Base-by-base conservation (phyloP, 2,797 vertebrate genomes). In the Rhyacichthys aspro region DNA sequence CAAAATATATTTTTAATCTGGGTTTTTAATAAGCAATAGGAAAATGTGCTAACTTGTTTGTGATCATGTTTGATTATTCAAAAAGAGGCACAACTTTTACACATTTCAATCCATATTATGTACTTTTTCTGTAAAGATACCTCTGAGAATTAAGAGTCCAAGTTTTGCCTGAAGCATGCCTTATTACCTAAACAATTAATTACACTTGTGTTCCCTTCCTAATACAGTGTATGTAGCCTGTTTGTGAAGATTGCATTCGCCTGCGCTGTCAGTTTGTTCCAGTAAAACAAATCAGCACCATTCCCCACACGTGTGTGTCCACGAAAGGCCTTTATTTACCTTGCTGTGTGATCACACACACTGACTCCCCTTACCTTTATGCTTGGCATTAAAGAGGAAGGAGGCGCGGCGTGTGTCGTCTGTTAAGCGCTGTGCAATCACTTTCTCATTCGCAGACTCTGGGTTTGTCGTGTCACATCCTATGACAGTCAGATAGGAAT, bases 401-500 rank as follows among this genome's bases (percentile, higher is more conserved):
- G 88, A 79, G 84, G 81, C 41, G 59, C 71, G 60, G 84, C 77
- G 89, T 83, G 88, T 87, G 81, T 84, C 89, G 87, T 91, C 88
- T 92, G 92, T 87, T 92, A 90, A 92, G 92, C 87, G 80, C 90
- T 87, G 83, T 79, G 91, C 91, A 93, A 92, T 94, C 94, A 87
- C 89, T 89, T 89, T 81, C 90, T 93, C 90, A 91, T 91, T 91
- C 90, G 78, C 88, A 83, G 86, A 89, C 88, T 89, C 85, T 54
- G 92, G 92, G 92, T 94, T 92, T 86, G 92, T 93, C 88, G 84
- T 93, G 92, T 93, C 94, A 92, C 87, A 92, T 91, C 91, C 89
- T 84, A 85, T 91, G 92, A 94, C 91, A 92, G 94, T 94, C 92
- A 92, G 94, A 95, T 94, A 94, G 94, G 94, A 92, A 94, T 95